phyloP scores from a whole-genome alignment of 1,140 invertebrate genomes.

The Drosophila sucinea region DNA sequence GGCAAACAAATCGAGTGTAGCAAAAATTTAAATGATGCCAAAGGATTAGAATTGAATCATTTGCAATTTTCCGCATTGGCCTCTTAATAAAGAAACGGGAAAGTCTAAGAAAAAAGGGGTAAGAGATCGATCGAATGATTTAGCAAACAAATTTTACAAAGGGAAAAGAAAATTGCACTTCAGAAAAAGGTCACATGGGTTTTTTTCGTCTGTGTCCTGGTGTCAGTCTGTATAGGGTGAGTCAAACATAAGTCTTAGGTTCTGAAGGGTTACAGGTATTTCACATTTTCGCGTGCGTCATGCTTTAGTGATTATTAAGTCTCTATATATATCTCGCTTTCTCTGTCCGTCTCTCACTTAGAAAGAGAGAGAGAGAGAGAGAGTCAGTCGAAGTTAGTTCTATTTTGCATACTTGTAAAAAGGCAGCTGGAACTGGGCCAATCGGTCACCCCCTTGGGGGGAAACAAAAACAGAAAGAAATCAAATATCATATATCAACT shows the following conservation, averaged over 20 bases:
- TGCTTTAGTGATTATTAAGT: slow-evolving; percentile 27
- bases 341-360: neutral
- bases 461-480: slow-evolving; percentile 27
- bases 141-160: slow-evolving; percentile 65
- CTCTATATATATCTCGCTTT: neutral
- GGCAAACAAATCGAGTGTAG: neutral
- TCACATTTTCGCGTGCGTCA: slow-evolving; percentile 50
- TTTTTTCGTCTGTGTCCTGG: slow-evolving; percentile 4
- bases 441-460: slow-evolving; percentile 13
- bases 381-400: neutral
- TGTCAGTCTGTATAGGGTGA: slow-evolving; percentile 8
- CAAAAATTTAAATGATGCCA: slow-evolving; percentile 65
- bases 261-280: slow-evolving; percentile 8
- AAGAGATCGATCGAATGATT: slow-evolving; percentile 44
- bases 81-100: slow-evolving; percentile 45
- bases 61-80: slow-evolving; percentile 77
- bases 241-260: neutral
- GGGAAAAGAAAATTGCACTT: slow-evolving; percentile 24
- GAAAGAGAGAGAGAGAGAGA: neutral
- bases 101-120: neutral
- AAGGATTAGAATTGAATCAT: slow-evolving; percentile 69
- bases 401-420: slow-evolving; percentile 56
- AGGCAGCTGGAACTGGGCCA: slow-evolving; percentile 54
- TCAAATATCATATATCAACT: slow-evolving; percentile 82
- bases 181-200: slow-evolving; percentile 14